Conservation (phyloP, 2,797 vertebrate genomes). For the Hippocampus kuda region DNA sequence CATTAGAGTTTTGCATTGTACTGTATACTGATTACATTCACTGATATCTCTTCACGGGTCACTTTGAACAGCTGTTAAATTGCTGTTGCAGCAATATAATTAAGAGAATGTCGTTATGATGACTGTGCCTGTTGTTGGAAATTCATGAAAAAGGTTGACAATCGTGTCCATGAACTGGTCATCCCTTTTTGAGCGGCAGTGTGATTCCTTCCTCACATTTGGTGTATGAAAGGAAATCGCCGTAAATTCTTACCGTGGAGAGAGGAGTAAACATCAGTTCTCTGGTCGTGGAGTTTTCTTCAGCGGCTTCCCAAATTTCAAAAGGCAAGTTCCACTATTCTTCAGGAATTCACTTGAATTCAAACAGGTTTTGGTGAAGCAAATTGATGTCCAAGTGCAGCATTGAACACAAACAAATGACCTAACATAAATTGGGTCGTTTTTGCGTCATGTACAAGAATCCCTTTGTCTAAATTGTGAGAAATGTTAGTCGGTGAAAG, state of each 20-base stretch:
- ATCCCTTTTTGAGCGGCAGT: not conserved
- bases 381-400: not conserved
- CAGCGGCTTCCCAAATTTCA: slow-evolving; percentile 17
- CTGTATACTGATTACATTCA: not conserved
- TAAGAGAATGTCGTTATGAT: not conserved
- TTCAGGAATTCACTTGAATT: slow-evolving; percentile 47
- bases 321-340: slow-evolving; percentile 15
- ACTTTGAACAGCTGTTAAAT: not conserved
- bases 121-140: not conserved
- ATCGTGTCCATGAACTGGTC: not conserved
- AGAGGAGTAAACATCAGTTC: not conserved
- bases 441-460: not conserved
- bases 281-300: not conserved
- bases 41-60: not conserved
- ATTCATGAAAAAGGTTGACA: not conserved
- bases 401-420: not conserved
- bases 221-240: not conserved
- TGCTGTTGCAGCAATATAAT: not conserved
- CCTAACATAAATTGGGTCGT: not conserved
- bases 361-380: not conserved
- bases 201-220: not conserved
- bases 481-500: not conserved
- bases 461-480: not conserved
- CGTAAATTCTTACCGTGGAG: not conserved
- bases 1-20: not conserved